Evolutionary conservation across 2,113 vertebrate genomes (phyloP), one percentile per base, ranked within the genome.

Genomic region (Paracyprichromis sp.): DNA sequence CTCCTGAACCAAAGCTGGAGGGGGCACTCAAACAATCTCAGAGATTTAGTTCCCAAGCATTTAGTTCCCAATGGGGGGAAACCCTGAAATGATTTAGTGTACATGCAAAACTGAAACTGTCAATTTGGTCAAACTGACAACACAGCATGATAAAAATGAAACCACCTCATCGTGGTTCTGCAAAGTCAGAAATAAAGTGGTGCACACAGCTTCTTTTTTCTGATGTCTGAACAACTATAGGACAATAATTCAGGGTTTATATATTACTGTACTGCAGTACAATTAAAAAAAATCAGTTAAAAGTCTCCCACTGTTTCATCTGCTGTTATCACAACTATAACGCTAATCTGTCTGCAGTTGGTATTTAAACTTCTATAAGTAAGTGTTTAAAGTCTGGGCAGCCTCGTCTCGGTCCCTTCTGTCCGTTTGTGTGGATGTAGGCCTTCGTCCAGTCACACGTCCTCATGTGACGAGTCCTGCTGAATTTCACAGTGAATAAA

Each of bases 401-500:
- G 88, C 81, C 85, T 87, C 21, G 69, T 87, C 91, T 90, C 63
- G 1, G 80, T 87, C 83, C 94, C 94, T 86, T 95, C 94, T 94
- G 94, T 93, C 92, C 89, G 5, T 76, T 19, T 89, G 83, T 69
- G 86, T 85, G 90, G 86, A 84, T 78, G 85, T 10, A 85, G 92
- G 93, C 92, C 92, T 94, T 83, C 73, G 89, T 94, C 93, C 94
- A 94, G 92, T 94, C 94, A 92, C 94, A 94, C 93, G 86, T 95
- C 88, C 91, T 94, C 90, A 17, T 91, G 90, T 87, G 90, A 88
- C 80, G 86, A 90, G 89, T 94, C 88, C 91, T 85, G 93, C 85
- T 76, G 90, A 94, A 92, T 92, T 94, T 95, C 94, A 93, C 95
- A 92, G 90, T 93, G 94, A 93, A 95, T 95, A 94, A 95, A 95